Evolutionary conservation across 2,888 invertebrate genomes (phyloP), one percentile per base, ranked within the genome.

Genomic region (Beris morrisii): DNA sequence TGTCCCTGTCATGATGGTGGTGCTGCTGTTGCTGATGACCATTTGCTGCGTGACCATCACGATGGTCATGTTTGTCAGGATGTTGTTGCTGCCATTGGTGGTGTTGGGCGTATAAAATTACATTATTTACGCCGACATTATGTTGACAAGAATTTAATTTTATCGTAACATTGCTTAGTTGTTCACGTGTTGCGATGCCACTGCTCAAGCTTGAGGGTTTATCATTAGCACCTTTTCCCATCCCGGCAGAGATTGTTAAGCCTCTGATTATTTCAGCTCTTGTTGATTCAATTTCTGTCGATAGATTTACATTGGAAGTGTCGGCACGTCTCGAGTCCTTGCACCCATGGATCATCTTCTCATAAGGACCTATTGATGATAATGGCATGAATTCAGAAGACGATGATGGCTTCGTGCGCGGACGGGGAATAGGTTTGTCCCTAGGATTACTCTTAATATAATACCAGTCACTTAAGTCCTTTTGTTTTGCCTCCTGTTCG

Each of bases 381-480:
- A 61, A 15, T 15, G 61, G 43, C 3, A 50, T 38, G 11, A 50
- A 15, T 61, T 61, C 43, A 22, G 32, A 38, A 4, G 50, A 15
- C 4, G 52, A 15, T 4, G 50, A 15, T 7, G 38, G 38, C 30
- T 38, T 61, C 4, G 52, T 61, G 2, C 61, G 32, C 3, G 61
- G 61, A 32, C 11, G 32, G 52, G 61, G 61, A 32, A 64, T 31
- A 28, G 53, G 64, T 50, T 64, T 53, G 7, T 38, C 11, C 31
- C 31, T 61, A 13, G n/a, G 6, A 38, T 38, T 38, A 38, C 71
- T 71, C 68, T 74, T 74, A 63, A 74, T 73, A 57, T 74, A 74
- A 70, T 74, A 73, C 74, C 74, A 74, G 68, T 74, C 73, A 67
- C 73, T 74, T n/a, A 74, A 70, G 66, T 73, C 70, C 67, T 71